Evolutionary conservation across 2,113 vertebrate species (phyloP), one percentile per base, ranked within the genome.

Genomic region (Elaphurus davidianus): DNA sequence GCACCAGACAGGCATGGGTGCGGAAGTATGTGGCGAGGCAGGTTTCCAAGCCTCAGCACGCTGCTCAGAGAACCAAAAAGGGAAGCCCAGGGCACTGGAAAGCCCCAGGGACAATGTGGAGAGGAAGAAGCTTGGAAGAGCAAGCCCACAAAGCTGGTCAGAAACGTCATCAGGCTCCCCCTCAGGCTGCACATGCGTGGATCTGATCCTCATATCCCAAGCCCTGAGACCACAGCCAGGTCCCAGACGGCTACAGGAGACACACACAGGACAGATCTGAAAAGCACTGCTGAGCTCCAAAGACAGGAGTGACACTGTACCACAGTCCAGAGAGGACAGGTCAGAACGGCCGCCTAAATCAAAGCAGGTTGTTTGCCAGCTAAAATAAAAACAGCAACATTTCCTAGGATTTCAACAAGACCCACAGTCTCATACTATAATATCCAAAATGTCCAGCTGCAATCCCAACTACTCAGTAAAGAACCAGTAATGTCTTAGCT

Each of bases 171-270:
- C 15, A 33, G 33, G 36, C 27, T 83, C 52, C 19, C 3, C 23
- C 28, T 86, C 30, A 64, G 10, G 23, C n/a, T 23, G 23, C 33
- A 52, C 19, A 27, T 1, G 33, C 1, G 2, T 36, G 47, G 14
- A 87, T 11, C 79, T 4, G 16, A 54, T 12, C 78, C 17, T 45
- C 10, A 17, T n/a, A n/a, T 11, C 43, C 33, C 90, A 57, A 27
- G 7, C 74, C 36, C 30, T 9, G 6, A 67, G 33, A 19, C n/a
- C 67, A 76, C 28, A 76, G n/a, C 27, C 27, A 28, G 78, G 19
- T 50, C 64, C 59, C 40, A 43, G 19, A 4, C 0, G 0, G 87
- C 83, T 21, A 19, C 3, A 1, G 25, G 83, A 0, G 0, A 19
- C 19, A 82, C 21, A 17, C 45, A 6, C 4, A 19, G n/a, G 52